phyloP scores from a whole-genome alignment of 2,113 vertebrate species.

The Pelvicachromis taeniatus region DNA sequence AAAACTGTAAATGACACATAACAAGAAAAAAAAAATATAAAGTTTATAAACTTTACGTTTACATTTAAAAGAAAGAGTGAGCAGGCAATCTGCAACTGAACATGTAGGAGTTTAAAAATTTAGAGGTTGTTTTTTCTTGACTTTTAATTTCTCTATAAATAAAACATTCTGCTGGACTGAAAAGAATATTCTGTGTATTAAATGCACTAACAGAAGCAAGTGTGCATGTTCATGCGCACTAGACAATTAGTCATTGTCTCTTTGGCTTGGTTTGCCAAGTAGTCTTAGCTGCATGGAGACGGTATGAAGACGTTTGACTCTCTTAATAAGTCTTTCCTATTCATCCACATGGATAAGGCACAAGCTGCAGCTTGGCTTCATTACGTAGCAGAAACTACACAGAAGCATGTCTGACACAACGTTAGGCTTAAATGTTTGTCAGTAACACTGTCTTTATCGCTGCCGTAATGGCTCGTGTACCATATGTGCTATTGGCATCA shows the following conservation, averaged over 20 bases:
- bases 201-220: neutral
- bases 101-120: neutral
- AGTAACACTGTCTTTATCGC: neutral
- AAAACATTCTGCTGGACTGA: neutral
- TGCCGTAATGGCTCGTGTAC: neutral
- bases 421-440: neutral
- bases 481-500: neutral
- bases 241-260: neutral
- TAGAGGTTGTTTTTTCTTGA: neutral
- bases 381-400: neutral
- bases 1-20: neutral
- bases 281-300: neutral
- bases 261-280: neutral
- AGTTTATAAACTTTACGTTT: neutral
- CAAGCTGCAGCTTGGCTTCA: neutral
- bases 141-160: neutral
- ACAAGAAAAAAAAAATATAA: neutral
- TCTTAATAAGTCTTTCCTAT: neutral
- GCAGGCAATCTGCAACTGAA: neutral
- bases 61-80: neutral
- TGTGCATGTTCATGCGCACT: neutral
- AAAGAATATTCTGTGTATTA: neutral
- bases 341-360: neutral
- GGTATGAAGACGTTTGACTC: neutral
- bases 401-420: neutral